phyloP scores from a whole-genome alignment of 2,888 invertebrate species.

The Teleiodes luculella region DNA sequence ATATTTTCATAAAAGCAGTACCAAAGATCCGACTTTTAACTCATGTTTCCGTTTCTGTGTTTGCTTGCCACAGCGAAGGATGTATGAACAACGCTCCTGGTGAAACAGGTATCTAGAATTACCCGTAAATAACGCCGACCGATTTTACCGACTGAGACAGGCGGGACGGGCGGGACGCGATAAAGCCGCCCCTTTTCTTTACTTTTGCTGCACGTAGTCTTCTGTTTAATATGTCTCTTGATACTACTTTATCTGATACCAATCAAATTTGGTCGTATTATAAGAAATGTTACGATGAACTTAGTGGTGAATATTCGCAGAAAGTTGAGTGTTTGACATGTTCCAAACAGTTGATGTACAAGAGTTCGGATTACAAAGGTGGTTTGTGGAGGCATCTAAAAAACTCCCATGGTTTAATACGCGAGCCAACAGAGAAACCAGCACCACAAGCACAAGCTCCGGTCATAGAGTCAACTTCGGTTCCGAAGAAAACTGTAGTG shows the following conservation, averaged over 20 bases:
- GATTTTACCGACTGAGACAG: not conserved
- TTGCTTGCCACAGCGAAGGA: not conserved
- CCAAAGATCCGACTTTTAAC: too few species aligned
- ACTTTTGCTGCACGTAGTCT: not conserved
- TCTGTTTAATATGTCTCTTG: too few species aligned
- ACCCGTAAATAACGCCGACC: not conserved
- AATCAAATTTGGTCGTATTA: not conserved
- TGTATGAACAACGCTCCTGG: not conserved
- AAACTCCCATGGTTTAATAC: not conserved
- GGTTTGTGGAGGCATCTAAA: not conserved
- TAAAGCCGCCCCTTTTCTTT: too few species aligned
- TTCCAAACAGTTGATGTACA: not conserved
- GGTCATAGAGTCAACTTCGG: too few species aligned
- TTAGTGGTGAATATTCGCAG: not conserved
- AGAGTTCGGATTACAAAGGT: not conserved
- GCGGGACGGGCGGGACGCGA: not conserved
- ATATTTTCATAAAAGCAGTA: too few species aligned
- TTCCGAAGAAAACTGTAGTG: not conserved
- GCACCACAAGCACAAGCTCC: too few species aligned
- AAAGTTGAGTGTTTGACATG: not conserved
- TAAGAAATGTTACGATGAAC: not conserved
- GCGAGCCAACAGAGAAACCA: too few species aligned
- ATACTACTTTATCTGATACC: too few species aligned
- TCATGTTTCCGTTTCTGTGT: not conserved
- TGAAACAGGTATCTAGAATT: conserved; percentile 2